phyloP scores from a whole-genome alignment of 2,888 invertebrate species.

The Beris chalybata region DNA sequence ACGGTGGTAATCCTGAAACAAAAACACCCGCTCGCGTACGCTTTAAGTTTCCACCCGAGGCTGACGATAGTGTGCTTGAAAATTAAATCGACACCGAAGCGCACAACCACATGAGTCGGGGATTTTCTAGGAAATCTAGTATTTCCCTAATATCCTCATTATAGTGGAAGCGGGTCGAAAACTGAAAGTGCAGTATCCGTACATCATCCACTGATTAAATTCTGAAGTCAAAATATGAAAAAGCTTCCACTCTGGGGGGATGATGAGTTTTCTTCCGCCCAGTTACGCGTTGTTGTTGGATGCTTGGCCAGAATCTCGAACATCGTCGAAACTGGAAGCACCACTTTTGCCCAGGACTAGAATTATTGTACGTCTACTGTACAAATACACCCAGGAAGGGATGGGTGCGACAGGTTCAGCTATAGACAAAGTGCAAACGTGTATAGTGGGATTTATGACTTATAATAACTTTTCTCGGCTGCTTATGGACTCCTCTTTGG shows the following conservation, averaged over 20 bases:
- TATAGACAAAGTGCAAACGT: constrained; percentile 10
- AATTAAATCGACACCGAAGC: constrained; percentile 7
- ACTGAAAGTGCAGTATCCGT: constrained; percentile 1
- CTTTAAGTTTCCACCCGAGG: constrained; percentile 13
- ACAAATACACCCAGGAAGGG: neutral
- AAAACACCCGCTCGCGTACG: neutral
- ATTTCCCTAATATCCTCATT: constrained; percentile 14
- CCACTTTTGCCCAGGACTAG: neutral
- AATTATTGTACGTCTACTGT: neutral
- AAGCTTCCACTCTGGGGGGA: constrained; percentile 2
- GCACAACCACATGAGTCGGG: neutral
- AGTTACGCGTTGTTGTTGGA: constrained; percentile 1
- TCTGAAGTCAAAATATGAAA: constrained; percentile 11
- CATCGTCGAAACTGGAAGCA: neutral
- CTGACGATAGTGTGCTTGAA: constrained; percentile 2
- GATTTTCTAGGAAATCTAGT: neutral
- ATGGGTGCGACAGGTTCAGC: neutral
- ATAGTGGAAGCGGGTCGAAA: constrained; percentile 4
- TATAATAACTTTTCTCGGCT: constrained; percentile 20
- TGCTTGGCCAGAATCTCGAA: too few species aligned
- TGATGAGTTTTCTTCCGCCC: neutral
- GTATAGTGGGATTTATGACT: constrained; percentile 23
- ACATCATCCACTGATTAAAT: constrained; percentile 16
- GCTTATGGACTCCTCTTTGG: constrained; percentile 1
- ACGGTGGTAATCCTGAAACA: neutral